Base-by-base conservation (phyloP, 2,797 vertebrate genomes). In the Hephaestus fuliginosus region DNA sequence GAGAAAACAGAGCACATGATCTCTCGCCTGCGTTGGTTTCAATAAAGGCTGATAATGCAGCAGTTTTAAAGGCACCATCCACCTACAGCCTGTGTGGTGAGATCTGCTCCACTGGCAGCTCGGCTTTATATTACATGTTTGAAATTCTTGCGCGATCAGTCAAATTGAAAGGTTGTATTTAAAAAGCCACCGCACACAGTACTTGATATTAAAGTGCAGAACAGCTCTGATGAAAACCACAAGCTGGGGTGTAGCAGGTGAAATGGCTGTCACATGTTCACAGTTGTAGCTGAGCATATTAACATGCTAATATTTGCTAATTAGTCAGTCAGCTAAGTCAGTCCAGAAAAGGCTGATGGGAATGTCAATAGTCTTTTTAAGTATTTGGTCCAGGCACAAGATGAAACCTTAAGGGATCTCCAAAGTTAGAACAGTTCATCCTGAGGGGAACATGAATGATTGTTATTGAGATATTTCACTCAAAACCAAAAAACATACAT, bases 1-100 rank as follows among this genome's bases (percentile, higher is more conserved):
- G 62, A 93, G 41, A 60, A 61, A 88, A 70, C 1, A 88, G 62
- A 92, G 56, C 46, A 75, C 57, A 84, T 74, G 1, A 77, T 68
- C 17, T 43, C 3, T 13, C 1, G 33, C 14, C 25, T 4, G 6
- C 28, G 57, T 39, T 11, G 70, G 22, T 68, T 74, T 79, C 14
- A 72, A 41, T 64, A 25, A 53, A 56, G 39, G 18, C 36, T 46
- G 17, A 10, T 41, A 48, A 75, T 63, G 52, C 30, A 75, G 49
- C 20, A 55, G 39, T 18, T 43, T 28, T 7, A 33, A 36, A 36
- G 28, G 33, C 25, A 53, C 7, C 8, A 17, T 56, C 49, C 4
- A n/a, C 2, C 22, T 25, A 20, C 15, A 30, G 48, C 49, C n/a
- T 25, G 2, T 39, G 11, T 8, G 30, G 7, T 56, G 28, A 76